Evolutionary conservation across 2,797 vertebrate species (phyloP), one percentile per base, ranked within the genome.

Genomic region (Varecia variegata): DNA sequence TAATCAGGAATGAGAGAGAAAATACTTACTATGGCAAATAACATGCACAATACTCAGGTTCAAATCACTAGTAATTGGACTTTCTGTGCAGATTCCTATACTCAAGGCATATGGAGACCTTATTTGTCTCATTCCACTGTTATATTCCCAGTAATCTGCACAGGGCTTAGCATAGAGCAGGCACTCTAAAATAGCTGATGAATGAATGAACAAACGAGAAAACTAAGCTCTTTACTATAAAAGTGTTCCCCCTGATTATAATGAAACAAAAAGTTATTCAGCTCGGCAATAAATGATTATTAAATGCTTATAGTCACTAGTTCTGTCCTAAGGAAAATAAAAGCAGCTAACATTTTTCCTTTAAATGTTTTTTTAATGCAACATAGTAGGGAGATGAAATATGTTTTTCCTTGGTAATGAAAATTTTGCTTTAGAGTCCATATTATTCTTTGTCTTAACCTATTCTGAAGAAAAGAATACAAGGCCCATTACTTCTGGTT

Each of bases 341-440:
- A 81, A 91, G 32, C 25, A 90, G 47, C 14, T 56, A 84, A 54
- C 8, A 40, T 60, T 60, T 93, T 96, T 88, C 58, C 80, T 91
- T 88, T 86, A 52, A 83, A 82, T 88, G 2, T 47, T 73, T 79
- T 79, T 67, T 68, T 60, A 91, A 62, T 77, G 15, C 10, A 83
- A 11, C 27, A 20, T 82, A 52, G 65, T 86, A 84, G 40, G 77
- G 18, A 87, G 27, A 18, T 4, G 10, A 95, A 65, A 23, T 18
- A 32, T 45, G 3, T 74, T 71, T 86, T 88, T 88, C 68, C 35
- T 50, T 91, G 70, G 21, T 65, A 93, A 74, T 82, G 32, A 95
- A 88, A 91, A 73, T 47, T 70, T 88, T 96, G 52, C 68, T 88
- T 85, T n/a, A n/a, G n/a, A n/a, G n/a, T n/a, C n/a, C n/a, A n/a